phyloP scores from a whole-genome alignment of 2,113 vertebrate species.

The Corapipo altera region DNA sequence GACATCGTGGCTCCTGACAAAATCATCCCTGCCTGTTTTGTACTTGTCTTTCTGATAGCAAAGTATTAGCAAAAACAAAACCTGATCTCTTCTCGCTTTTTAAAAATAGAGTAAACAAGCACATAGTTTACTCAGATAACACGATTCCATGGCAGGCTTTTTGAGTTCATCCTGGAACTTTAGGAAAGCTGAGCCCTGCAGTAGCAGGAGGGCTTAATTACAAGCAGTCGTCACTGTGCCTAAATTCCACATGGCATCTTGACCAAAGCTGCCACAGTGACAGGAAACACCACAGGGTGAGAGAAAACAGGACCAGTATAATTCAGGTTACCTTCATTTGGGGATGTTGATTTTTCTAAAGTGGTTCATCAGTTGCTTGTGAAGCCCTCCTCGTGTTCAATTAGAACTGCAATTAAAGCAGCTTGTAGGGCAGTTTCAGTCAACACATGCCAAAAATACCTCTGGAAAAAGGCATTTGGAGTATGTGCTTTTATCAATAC shows the following conservation, averaged over 20 bases:
- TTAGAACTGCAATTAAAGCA: neutral
- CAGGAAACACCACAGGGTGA: neutral
- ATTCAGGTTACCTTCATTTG: neutral
- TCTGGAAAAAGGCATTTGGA: neutral
- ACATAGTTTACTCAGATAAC: neutral
- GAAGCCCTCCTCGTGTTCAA: neutral
- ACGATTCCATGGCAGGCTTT: neutral
- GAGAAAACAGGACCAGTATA: neutral
- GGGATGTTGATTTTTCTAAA: neutral
- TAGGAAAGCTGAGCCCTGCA: neutral
- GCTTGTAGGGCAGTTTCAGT: neutral
- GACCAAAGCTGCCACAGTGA: neutral
- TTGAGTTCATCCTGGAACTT: slow-evolving; percentile 31
- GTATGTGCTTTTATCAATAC: neutral
- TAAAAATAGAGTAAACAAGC: slow-evolving; percentile 23
- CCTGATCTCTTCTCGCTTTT: slow-evolving; percentile 27
- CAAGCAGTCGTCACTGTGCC: neutral
- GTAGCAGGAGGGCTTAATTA: slow-evolving; percentile 10
- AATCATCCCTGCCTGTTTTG: neutral
- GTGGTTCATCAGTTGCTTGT: neutral
- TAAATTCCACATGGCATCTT: neutral
- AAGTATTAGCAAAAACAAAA: slow-evolving; percentile 11
- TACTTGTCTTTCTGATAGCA: neutral
- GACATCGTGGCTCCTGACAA: neutral
- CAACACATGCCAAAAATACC: neutral